A percentile compares a stretch with the other conserved stretches of the same genome.
phyloP scores from a whole-genome alignment of 2,113 vertebrate genomes.

The Melanerpes aurifrons region DNA sequence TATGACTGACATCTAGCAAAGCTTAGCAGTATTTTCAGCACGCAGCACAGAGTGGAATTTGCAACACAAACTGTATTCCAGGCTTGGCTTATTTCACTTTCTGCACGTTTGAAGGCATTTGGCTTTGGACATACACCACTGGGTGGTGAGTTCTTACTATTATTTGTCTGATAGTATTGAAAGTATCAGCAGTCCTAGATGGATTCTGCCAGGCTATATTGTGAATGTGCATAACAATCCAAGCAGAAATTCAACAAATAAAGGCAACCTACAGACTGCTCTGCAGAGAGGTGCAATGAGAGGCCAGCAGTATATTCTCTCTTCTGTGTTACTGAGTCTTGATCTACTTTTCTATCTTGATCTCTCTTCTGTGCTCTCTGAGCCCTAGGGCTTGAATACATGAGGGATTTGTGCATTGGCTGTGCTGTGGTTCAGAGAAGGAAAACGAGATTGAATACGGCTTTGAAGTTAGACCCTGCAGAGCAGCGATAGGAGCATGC shows the following conservation, averaged over 20 bases:
- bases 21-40: not conserved
- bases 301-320: not conserved
- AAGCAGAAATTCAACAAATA: not conserved
- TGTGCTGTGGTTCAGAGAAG: not conserved
- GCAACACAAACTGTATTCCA: not conserved
- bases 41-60: not conserved
- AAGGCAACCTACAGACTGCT: not conserved
- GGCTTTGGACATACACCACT: not conserved
- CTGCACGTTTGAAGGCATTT: not conserved
- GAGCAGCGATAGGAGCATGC: not conserved
- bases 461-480: conserved; percentile 12
- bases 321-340: not conserved
- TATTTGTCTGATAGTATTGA: not conserved
- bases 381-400: not conserved
- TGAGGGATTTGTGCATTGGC: not conserved
- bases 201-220: not conserved
- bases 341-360: not conserved
- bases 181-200: not conserved
- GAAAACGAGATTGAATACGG: not conserved
- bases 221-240: not conserved
- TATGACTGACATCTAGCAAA: not conserved
- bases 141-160: not conserved
- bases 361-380: not conserved
- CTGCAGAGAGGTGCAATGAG: not conserved
- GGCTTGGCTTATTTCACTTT: not conserved